Percentiles rank a stretch among this genome's conserved stretches.
These are phyloP conservation scores for Diarsia brunnea DNA, from an alignment of 2,888 invertebrate species.

Conservation along the genomic window DNA sequence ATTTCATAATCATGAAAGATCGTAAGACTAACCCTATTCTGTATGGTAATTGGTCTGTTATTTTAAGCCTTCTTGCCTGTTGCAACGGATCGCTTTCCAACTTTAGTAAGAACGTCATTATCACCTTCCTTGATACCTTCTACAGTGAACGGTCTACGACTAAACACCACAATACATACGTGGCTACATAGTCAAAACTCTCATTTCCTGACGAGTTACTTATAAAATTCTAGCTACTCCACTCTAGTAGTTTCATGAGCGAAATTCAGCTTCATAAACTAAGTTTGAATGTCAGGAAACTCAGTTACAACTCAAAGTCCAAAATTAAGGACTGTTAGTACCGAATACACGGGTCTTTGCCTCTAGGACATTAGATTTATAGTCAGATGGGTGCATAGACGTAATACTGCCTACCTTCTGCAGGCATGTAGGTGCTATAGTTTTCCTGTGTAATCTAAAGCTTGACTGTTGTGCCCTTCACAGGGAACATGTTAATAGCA, in stretches of 20 bases:
- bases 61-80: conserved; percentile 13
- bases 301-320: conserved; percentile 2
- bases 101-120: background rate
- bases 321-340: background rate
- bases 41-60: conserved; percentile 32
- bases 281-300: conserved; percentile 6
- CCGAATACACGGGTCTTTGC: background rate
- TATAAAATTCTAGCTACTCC: background rate
- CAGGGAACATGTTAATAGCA: conserved; percentile 33
- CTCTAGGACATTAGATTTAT: too few relatives aligned
- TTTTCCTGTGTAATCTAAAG: conserved; percentile 10
- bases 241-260: background rate
- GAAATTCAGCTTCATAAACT: conserved; percentile 16
- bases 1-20: conserved; percentile 44
- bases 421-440: background rate
- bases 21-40: conserved; percentile 42
- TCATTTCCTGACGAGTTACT: background rate
- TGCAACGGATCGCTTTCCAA: background rate
- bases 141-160: background rate
- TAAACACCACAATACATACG: background rate
- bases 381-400: background rate
- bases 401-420: background rate
- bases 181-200: background rate
- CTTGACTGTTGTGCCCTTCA: conserved; percentile 20
- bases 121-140: background rate